Evolutionary conservation across 2,113 vertebrate genomes (phyloP).

Genomic region (Lates calcarifer): DNA sequence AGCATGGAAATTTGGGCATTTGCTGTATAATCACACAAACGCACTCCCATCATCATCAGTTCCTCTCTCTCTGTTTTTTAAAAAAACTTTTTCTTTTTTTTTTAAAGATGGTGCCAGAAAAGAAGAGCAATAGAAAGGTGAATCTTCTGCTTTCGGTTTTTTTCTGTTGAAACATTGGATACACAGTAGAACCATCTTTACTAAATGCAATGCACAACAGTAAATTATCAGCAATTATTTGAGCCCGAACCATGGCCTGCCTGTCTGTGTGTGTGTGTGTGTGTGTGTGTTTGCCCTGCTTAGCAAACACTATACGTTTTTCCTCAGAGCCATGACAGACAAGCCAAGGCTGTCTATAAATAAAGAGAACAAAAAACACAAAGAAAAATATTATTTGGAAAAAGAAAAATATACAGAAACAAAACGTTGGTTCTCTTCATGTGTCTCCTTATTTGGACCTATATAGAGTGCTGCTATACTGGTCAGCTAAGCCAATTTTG

Average conservation of each 20-base stretch:
- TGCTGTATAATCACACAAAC: slow-evolving; percentile 62
- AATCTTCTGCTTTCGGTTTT: slow-evolving; percentile 37
- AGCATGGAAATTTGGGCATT: slow-evolving; percentile 69
- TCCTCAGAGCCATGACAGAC: slow-evolving; percentile 26
- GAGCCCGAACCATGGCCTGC: slow-evolving; percentile 14
- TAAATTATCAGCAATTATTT: slow-evolving; percentile 70
- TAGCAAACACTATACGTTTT: slow-evolving; percentile 10
- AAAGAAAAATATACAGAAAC: slow-evolving; percentile 64
- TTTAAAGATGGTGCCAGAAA: slow-evolving; percentile 53
- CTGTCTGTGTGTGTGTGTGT: too few species aligned
- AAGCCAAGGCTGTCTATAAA: slow-evolving; percentile 69
- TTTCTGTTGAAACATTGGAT: slow-evolving; percentile 51
- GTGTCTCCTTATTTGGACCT: slow-evolving; percentile 51
- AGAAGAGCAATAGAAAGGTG: slow-evolving; percentile 50
- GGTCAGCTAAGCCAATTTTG: slow-evolving; percentile 67
- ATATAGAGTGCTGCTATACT: slow-evolving; percentile 55
- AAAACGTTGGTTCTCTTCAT: slow-evolving; percentile 58
- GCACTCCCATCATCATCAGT: slow-evolving; percentile 47
- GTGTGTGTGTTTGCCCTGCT: slow-evolving; percentile 13
- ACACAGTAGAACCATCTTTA: slow-evolving; percentile 73
- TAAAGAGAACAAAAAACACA: slow-evolving; percentile 67
- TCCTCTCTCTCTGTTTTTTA: slow-evolving; percentile 24
- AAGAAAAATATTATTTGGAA: slow-evolving; percentile 41
- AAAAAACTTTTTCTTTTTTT: slow-evolving; percentile 26
- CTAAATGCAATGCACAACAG: slow-evolving; percentile 74